A percentile compares a stretch with the other conserved stretches of the same genome.
Conservation (phyloP, 2,797 vertebrate species). For the Lepus townsendii region DNA sequence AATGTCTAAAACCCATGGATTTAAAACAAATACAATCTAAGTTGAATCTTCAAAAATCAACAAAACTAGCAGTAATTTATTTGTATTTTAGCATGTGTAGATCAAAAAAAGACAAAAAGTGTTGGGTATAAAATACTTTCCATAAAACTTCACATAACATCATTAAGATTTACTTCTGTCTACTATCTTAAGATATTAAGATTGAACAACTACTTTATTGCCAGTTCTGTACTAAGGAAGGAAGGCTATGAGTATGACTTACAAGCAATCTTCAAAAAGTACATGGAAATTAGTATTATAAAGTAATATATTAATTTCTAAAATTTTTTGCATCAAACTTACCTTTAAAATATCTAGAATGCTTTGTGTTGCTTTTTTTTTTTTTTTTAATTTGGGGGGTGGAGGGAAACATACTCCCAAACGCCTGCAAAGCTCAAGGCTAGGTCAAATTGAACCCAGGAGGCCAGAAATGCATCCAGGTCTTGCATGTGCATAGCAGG, state of each 20-base stretch:
- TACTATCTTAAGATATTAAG: not conserved
- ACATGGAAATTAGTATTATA: too few species aligned
- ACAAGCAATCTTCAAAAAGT: not conserved
- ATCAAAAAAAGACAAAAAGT: not conserved
- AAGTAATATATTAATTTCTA: too few species aligned
- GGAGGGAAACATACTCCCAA: too few species aligned
- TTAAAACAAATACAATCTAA: constrained; percentile 65
- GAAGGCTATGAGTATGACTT: not conserved
- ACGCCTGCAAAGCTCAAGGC: too few species aligned
- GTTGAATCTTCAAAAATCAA: constrained; percentile 44
- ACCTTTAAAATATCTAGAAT: too few species aligned
- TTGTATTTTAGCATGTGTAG: not conserved
- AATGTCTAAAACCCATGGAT: constrained; percentile 38
- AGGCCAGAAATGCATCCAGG: too few species aligned
- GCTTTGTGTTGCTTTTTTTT: too few species aligned
- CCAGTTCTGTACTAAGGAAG: not conserved
- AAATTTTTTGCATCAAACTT: too few species aligned
- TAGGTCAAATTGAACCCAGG: too few species aligned
- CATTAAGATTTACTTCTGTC: not conserved
- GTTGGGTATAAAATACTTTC: constrained; percentile 29
- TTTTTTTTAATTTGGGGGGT: too few species aligned
- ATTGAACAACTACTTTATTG: constrained; percentile 13
- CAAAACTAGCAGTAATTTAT: constrained; percentile 32
- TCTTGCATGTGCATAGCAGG: too few species aligned
- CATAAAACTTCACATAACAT: constrained; percentile 70